A percentile compares a stretch with the other conserved stretches of the same genome.
Conservation (phyloP, 2,888 invertebrate species). For the Gymnocheta viridis region DNA sequence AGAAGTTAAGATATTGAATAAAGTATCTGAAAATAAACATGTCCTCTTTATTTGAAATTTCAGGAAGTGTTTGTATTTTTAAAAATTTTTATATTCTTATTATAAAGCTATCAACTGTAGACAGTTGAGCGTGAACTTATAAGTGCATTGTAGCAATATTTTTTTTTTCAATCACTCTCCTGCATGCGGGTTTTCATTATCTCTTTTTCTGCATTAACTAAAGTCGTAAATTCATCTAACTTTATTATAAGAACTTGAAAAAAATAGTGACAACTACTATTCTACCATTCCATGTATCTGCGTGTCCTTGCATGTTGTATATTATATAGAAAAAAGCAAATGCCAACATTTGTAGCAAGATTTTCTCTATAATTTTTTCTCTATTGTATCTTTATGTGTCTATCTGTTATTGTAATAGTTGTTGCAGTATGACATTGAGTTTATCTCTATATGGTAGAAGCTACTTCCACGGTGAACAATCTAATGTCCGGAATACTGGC, state of each 20-base stretch:
- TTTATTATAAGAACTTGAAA: constrained; percentile 35
- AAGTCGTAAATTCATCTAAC: constrained; percentile 48
- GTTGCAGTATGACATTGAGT: constrained; percentile 29
- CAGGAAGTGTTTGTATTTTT: too few species aligned
- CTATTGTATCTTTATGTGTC: not conserved
- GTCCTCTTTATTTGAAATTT: too few species aligned
- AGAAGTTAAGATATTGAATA: too few species aligned
- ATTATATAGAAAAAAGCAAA: constrained; percentile 1
- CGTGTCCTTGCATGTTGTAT: not conserved
- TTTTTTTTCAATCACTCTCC: not conserved
- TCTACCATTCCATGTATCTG: not conserved
- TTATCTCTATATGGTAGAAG: constrained; percentile 1
- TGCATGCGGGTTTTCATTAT: not conserved
- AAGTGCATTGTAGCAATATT: not conserved
- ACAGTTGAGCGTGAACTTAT: not conserved
- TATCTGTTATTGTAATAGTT: not conserved
- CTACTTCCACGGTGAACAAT: constrained; percentile 1
- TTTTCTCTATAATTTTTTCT: not conserved
- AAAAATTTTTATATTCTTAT: too few species aligned
- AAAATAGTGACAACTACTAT: not conserved
- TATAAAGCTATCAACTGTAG: too few species aligned
- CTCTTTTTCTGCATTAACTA: not conserved
- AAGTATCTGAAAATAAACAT: too few species aligned
- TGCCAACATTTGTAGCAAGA: constrained; percentile 19
- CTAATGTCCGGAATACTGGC: not conserved